Base-by-base conservation (phyloP, 2,888 invertebrate species). In the Diogma glabrata region DNA sequence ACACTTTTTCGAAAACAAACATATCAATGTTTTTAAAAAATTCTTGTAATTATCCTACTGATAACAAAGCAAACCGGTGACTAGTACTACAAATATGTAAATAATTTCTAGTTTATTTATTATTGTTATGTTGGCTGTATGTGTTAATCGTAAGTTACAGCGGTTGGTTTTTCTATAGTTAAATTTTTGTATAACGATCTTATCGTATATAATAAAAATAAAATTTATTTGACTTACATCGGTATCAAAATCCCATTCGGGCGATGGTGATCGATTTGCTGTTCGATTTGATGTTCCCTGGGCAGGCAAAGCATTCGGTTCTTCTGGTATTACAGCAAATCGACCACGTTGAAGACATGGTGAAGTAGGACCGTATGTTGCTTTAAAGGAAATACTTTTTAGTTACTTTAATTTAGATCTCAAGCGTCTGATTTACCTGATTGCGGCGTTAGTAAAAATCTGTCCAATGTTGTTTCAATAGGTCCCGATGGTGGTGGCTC, bases 281-380 rank as follows among this genome's bases (percentile, higher is more conserved):
- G 59, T 59, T n/a, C n/a, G n/a, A 50, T 59, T 60, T 26, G 51
- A 28, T 50, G 62, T 58, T 46, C 67, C 59, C 19, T 68, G 67
- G 46, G 68, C 65, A 6, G 69, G 68, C 38, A 67, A 65, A 52
- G 65, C 65, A 53, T 19, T 63, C 38, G 74, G 74, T 59, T 75
- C 76, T 54, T 70, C 70, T 43, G 70, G 70, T 59, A 70, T 70
- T 54, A 70, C 70, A 58, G 70, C 70, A 55, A 70, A 70, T 49
- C 70, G 63, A 47, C 70, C 70, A 49, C 70, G 63, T 57, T 69
- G 70, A 51, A 70, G 54, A 55, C 69, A 63, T 33, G 70, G 70
- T 16, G 70, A 70, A 57, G 69, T 67, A 23, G 59, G 57, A 54
- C 70, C 69, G 63, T 70, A 70, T 58, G 67, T 69, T 50, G 64